Base-by-base conservation (phyloP, 2,113 vertebrate species). In the Amblyopsis rosae region DNA sequence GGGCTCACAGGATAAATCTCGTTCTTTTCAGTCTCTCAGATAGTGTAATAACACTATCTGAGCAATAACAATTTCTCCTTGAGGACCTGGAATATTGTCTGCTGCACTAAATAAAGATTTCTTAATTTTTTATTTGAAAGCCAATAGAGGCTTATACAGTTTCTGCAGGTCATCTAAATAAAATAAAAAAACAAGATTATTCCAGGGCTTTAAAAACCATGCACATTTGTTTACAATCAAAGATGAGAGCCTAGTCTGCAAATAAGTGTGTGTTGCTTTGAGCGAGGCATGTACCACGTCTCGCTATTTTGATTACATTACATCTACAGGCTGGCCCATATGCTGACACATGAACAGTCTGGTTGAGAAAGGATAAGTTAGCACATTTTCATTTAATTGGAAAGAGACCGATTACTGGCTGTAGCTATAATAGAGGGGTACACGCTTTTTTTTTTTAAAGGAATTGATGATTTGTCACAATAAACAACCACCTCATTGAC, bases 1-100 rank as follows among this genome's bases (percentile, higher is more conserved):
- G 75, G 54, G 57, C 59, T 67, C 1, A 46, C 0, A 15, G 70
- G 79, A 84, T 76, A 70, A 81, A 84, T 76, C 51, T 51, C 75
- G 73, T 80, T 73, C 83, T 68, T 76, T 75, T 71, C 72, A 41
- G 68, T 72, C 70, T 47, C 59, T 84, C 53, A 45, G 48, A 72
- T 75, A 58, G 59, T 51, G 61, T 19, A 16, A 26, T 26, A 2
- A 26, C 26, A 26, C 26, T 47, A 49, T 46, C 26, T 26, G 26
- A 59, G 74, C 62, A 81, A 70, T 70, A 85, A 82, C 63, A 75
- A 12, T 77, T 50, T 80, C 73, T 80, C 83, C 62, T 77, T 63
- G n/a, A 86, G 82, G 77, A 83, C 80, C 80, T 80, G 83, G 70
- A 71, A 41, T 64, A 54, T 16, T 58, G 47, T n/a, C 46, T 73